These are phyloP conservation scores for Gallinago jamesoni DNA, from an alignment of 2,113 vertebrate genomes.

Conservation along the genomic window DNA sequence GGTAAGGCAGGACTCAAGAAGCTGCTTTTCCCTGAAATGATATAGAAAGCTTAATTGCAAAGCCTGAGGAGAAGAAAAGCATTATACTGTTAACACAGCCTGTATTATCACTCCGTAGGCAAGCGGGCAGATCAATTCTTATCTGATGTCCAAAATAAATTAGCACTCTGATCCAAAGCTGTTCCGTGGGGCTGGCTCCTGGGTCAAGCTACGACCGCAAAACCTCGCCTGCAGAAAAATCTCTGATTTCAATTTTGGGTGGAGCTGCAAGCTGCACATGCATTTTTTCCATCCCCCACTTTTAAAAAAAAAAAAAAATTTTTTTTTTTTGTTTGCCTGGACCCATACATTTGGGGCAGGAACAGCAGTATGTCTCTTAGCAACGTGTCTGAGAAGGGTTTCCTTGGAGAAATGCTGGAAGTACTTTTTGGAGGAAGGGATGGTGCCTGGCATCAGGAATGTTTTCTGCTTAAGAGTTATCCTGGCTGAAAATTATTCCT, in stretches of 20 bases:
- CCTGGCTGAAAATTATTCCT: not conserved
- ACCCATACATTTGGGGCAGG: not conserved
- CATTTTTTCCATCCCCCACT: not conserved
- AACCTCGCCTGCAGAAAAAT: not conserved
- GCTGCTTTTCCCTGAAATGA: not conserved
- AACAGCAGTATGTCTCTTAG: not conserved
- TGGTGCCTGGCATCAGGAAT: rapidly evolving
- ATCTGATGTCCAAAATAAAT: not conserved
- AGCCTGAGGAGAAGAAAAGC: not conserved
- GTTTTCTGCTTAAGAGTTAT: not conserved
- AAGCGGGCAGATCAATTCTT: not conserved
- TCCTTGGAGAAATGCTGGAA: not conserved
- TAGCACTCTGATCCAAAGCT: not conserved
- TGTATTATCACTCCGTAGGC: not conserved
- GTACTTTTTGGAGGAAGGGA: not conserved
- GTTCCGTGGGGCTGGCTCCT: rapidly evolving
- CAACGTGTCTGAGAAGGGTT: not conserved
- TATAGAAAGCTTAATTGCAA: not conserved
- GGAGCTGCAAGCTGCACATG: not conserved
- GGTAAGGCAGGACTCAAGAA: not conserved
- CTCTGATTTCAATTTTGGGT: not conserved
- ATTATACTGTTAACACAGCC: not conserved
- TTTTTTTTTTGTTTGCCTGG: not conserved
- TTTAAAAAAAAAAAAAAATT: too few relatives aligned
- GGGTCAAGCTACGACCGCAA: not conserved